Base-by-base conservation (phyloP, 1,140 invertebrate species). In the Bicyclus anynana region DNA sequence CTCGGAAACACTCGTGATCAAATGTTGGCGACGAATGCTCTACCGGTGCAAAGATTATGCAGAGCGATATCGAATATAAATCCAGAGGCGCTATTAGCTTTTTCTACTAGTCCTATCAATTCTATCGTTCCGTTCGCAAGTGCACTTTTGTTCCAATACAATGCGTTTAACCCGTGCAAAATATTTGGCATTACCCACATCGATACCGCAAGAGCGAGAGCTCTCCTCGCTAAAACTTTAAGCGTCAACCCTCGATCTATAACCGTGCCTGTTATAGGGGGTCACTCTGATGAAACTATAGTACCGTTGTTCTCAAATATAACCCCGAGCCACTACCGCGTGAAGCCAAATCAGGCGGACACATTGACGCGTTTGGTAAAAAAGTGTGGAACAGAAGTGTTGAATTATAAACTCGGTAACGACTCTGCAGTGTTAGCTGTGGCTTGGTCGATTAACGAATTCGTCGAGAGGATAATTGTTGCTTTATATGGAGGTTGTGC, bases 261-360 rank as follows among this genome's bases (percentile, higher is more conserved):
- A n/a, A 33, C 62, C 6, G 16, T 80, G 1, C 77, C 77, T 5
- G 76, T 80, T 0, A 72, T 80, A 7, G 71, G 77, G 21, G 77
- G 77, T 5, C 77, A 80, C 51, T 83, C 77, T 0, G 74, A 76
- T 20, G 61, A 77, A 0, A 76, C 80, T 6, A 74, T 76, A 17
- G 60, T 80, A 37, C 80, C 77, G 5, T 48, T 83, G 17, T 80
- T 76, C 66, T 80, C 77, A 9, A 80, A 78, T 54, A 48, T 83
- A 18, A 51, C 59, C 10, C 72, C 76, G 0, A 46, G 33, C 5
- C 52, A 62, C 21, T 69, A 65, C 18, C 17, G 10, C 17, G n/a
- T 80, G 6, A 59, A 70, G 38, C 33, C 48, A 5, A 58, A 50
- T 26, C 63, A 78, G 66, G 72, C 71, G 18, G 69, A 80, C 33